Evolutionary conservation across 2,113 vertebrate species (phyloP), one percentile per base, ranked within the genome.

Genomic region (Lethenteron camtschaticum): DNA sequence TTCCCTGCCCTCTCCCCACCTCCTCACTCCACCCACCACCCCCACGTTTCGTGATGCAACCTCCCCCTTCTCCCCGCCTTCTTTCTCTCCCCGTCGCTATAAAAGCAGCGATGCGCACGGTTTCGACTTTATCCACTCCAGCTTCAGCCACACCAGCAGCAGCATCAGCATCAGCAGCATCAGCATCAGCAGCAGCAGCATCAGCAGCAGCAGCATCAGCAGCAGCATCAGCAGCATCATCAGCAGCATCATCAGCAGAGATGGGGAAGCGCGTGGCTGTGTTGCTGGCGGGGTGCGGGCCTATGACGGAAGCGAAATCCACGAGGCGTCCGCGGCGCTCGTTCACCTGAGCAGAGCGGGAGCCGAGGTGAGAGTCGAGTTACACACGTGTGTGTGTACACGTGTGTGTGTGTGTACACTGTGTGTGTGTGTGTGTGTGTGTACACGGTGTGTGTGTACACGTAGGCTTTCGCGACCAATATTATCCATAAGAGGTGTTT

Each of bases 261-360:
- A 41, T 41, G 24, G 24, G 59, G 16, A 63, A 63, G 16, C 16
- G 59, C 59, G 16, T 63, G 59, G 13, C 13, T 63, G 13, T 63
- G 16, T 63, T 14, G 16, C 16, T 63, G 13, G 59, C 13, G 59
- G 13, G 16, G 16, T 63, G 13, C 16, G 83, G n/a, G 83, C 86
- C 9, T 85, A 80, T 55, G 82, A 83, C 1, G 82, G 81, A 69
- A 83, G 75, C 56, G 79, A 86, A 73, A 80, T 81, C 59, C 82
- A 81, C 12, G 82, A 83, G 57, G 80, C 81, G 58, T 84, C 79
- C 55, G 83, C 82, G 1, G 75, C 75, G 2, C 66, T 85, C 74
- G 81, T 85, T 10, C 84, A 83, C 66, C 75, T 84, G 68, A 85
- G 82, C 79, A 77, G 81, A 69, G 75, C 78, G 41, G 79, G 77